Evolutionary conservation across 37 sponge, comb jelly and placozoan genomes (phyloP).

Genomic region (Corticium candelabrum): DNA sequence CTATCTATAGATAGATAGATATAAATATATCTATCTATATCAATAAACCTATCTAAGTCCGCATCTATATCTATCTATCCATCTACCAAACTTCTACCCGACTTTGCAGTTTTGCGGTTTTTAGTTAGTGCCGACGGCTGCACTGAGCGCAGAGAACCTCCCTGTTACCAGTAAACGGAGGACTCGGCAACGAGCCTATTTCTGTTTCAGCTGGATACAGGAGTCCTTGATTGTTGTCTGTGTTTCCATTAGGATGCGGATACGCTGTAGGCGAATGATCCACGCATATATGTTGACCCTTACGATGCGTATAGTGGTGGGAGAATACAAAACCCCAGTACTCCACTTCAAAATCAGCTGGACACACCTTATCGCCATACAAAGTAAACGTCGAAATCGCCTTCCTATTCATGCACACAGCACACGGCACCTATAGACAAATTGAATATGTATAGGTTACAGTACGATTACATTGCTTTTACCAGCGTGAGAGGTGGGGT

Average conservation of each 20-base stretch:
- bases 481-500: too few relatives aligned
- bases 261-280: background rate
- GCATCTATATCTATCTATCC: too few relatives aligned
- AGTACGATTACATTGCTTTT: too few relatives aligned
- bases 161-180: background rate
- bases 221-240: background rate
- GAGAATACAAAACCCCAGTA: background rate
- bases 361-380: background rate
- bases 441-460: background rate
- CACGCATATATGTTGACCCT: background rate
- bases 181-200: background rate
- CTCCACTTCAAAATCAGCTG: background rate
- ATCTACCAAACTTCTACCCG: too few relatives aligned
- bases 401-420: background rate
- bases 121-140: background rate
- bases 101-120: too few relatives aligned
- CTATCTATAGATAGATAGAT: too few relatives aligned
- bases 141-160: background rate
- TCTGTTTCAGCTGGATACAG: background rate
- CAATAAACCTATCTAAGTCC: too few relatives aligned
- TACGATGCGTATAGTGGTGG: background rate
- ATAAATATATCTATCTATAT: too few relatives aligned
- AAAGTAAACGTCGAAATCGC: background rate
- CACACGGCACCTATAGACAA: background rate
- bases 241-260: background rate